Evolutionary conservation across 2,888 invertebrate species (phyloP).

Genomic region (Sepiola atlantica): DNA sequence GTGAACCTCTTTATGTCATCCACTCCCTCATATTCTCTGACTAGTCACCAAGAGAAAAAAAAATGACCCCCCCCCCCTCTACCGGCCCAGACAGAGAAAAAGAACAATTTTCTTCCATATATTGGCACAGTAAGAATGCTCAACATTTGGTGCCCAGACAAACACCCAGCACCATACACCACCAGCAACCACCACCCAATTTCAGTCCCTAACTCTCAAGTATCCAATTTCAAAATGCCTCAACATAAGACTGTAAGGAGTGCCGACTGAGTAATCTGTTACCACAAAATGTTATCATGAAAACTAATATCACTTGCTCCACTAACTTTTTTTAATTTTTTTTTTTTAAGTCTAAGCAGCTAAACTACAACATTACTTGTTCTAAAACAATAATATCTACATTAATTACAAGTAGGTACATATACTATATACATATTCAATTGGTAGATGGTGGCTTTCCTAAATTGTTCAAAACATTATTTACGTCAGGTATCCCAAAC

Average conservation of each 20-base stretch:
- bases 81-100: background rate
- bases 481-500: too few species aligned
- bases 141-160: background rate
- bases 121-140: background rate
- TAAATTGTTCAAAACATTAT: background rate
- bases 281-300: slow-evolving; percentile 6
- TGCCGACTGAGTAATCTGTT: background rate
- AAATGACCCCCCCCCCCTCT: too few species aligned
- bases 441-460: background rate
- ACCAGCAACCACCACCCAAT: slow-evolving; percentile 12
- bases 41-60: background rate
- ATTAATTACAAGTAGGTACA: background rate
- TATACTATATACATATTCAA: background rate
- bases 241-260: background rate
- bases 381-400: background rate
- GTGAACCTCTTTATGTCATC: background rate
- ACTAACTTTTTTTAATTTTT: background rate
- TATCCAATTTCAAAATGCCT: slow-evolving; percentile 8
- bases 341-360: background rate
- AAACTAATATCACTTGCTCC: background rate
- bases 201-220: background rate
- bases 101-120: background rate
- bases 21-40: background rate
- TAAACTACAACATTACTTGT: background rate
- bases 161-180: background rate